A percentile compares a stretch with the other conserved stretches of the same genome.
Evolutionary conservation across 1,140 invertebrate genomes (phyloP).

Genomic region (Capitella teleta): DNA sequence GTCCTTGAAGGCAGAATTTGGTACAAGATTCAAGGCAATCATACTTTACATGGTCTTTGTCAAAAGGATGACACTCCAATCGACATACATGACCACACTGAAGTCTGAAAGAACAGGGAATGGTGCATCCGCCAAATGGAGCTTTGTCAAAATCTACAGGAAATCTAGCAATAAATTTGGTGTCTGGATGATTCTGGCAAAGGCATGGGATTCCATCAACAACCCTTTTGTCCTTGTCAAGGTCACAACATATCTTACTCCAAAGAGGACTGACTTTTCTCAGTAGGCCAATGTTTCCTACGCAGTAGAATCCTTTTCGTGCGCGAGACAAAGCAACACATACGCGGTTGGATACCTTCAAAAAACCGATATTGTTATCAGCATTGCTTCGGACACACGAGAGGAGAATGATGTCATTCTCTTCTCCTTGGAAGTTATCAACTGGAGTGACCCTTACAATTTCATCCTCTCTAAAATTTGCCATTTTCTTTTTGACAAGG

Average conservation of each 20-base stretch:
- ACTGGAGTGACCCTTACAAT: slow-evolving; percentile 16
- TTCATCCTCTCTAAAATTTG: neutral
- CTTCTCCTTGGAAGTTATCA: slow-evolving; percentile 59
- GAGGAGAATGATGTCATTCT: slow-evolving; percentile 66
- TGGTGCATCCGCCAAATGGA: slow-evolving; percentile 24
- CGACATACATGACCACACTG: slow-evolving; percentile 22
- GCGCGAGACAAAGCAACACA: slow-evolving; percentile 72
- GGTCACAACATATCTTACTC: slow-evolving; percentile 24
- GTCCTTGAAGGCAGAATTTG: slow-evolving; percentile 16
- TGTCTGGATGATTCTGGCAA: slow-evolving; percentile 18
- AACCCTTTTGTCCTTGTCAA: slow-evolving; percentile 3
- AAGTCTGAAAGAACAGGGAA: slow-evolving; percentile 18
- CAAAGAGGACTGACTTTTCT: slow-evolving; percentile 24
- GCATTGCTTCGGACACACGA: slow-evolving; percentile 66
- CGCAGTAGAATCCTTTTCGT: slow-evolving; percentile 53
- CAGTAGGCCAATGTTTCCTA: slow-evolving; percentile 55
- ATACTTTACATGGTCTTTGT: slow-evolving; percentile 11
- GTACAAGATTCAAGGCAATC: slow-evolving; percentile 16
- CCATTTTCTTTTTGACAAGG: slow-evolving; percentile 45
- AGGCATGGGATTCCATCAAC: slow-evolving; percentile 9
- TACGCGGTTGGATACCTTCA: slow-evolving; percentile 59
- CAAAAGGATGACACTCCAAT: slow-evolving; percentile 15
- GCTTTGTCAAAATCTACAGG: slow-evolving; percentile 26
- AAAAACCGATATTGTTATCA: slow-evolving; percentile 58
- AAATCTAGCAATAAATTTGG: slow-evolving; percentile 21